Evolutionary conservation across 30 jellyfish, hydroid and myxozoan genomes (phyloP).

Genomic region (Turritopsis dohrnii): DNA sequence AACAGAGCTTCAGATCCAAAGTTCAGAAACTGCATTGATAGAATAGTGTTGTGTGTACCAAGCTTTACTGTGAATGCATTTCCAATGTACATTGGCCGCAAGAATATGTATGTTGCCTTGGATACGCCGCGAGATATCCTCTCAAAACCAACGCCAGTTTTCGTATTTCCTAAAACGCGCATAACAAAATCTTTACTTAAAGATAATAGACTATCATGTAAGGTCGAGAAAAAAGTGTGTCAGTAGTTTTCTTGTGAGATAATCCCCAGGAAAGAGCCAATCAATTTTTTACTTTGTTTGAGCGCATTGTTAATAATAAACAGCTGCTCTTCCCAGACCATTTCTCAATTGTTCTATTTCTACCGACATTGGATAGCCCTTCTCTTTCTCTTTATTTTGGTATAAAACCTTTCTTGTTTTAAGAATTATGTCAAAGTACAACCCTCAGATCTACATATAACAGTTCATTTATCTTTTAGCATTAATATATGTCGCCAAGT

Average conservation of each 20-base stretch:
- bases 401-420: too few relatives aligned
- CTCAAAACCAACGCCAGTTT: constrained; percentile 39
- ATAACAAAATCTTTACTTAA: not conserved
- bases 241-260: too few relatives aligned
- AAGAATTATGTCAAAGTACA: too few relatives aligned
- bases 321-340: too few relatives aligned
- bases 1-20: not conserved
- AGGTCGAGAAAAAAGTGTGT: too few relatives aligned
- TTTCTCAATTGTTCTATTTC: too few relatives aligned
- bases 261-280: too few relatives aligned
- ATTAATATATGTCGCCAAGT: not conserved
- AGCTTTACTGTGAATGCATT: constrained; percentile 36
- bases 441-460: too few relatives aligned
- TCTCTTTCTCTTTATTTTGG: too few relatives aligned
- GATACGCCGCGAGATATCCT: constrained; percentile 48
- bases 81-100: constrained; percentile 43
- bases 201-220: not conserved
- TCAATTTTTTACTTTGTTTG: too few relatives aligned
- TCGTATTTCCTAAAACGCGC: constrained; percentile 2
- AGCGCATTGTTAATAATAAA: too few relatives aligned
- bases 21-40: not conserved
- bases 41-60: not conserved
- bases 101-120: constrained; percentile 26
- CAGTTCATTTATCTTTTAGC: not conserved
- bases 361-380: too few relatives aligned